A percentile compares a stretch with the other conserved stretches of the same genome.
These are phyloP conservation scores for Eulimnadia texana DNA, from an alignment of 1,140 invertebrate species.

Conservation along the genomic window DNA sequence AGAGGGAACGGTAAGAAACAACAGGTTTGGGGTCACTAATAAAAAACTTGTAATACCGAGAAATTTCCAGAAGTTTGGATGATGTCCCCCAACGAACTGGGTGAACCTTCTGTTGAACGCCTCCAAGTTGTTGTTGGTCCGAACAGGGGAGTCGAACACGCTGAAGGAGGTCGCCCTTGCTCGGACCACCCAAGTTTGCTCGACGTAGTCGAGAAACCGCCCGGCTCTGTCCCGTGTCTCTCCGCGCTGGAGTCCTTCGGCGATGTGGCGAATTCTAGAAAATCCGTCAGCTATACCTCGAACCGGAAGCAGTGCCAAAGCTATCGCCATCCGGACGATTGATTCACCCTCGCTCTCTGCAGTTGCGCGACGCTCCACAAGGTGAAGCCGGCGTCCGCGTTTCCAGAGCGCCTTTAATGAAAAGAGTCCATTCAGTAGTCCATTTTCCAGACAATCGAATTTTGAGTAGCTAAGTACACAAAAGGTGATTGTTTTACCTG, in stretches of 20 bases:
- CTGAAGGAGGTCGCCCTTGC: not conserved
- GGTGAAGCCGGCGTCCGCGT: not conserved
- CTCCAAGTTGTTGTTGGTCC: not conserved
- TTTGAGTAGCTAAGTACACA: not conserved
- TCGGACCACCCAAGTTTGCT: not conserved
- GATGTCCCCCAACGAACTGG: not conserved
- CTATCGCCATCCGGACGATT: not conserved
- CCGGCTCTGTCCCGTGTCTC: not conserved
- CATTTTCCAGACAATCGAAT: no score
- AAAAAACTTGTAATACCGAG: not conserved
- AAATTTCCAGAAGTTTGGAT: not conserved
- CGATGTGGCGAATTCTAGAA: not conserved
- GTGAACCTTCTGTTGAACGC: not conserved
- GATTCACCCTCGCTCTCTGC: not conserved
- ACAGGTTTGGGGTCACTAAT: not conserved
- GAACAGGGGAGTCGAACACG: not conserved
- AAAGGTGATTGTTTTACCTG: no score
- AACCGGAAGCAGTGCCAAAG: not conserved
- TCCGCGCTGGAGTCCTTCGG: not conserved
- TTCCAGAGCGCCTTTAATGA: not conserved
- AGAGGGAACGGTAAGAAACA: not conserved
- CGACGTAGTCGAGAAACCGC: not conserved
- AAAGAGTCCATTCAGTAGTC: not conserved
- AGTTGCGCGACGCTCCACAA: not conserved
- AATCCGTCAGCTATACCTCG: not conserved